Conservation (phyloP, 2,113 vertebrate species). For the Lota lota region DNA sequence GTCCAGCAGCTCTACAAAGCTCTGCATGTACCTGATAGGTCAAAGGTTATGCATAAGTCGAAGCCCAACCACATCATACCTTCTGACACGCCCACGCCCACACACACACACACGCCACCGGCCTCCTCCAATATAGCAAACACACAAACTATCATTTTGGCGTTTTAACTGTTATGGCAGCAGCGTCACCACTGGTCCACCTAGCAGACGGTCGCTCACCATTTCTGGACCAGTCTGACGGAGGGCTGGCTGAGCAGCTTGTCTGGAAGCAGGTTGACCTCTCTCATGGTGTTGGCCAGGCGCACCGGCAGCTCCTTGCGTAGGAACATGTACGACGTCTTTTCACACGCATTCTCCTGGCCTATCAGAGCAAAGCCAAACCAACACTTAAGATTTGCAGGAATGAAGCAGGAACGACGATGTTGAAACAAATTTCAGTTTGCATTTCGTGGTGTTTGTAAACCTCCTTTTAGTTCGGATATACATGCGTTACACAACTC, state of each 20-base stretch:
- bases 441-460: no score
- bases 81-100: neutral
- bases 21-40: conserved; percentile 90
- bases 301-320: conserved; percentile 92
- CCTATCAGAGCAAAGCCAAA: conserved; percentile 61
- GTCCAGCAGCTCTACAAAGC: conserved; percentile 89
- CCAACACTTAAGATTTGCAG: no score
- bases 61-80: neutral
- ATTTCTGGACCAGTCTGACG: conserved; percentile 86
- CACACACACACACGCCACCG: neutral
- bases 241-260: conserved; percentile 89
- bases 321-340: conserved; percentile 94
- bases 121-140: no score
- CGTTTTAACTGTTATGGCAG: no score
- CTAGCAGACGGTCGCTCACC: conserved; percentile 31
- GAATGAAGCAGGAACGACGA: no score
- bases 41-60: conserved; percentile 17
- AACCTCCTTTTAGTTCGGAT: no score
- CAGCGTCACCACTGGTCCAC: no score
- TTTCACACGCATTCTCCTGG: conserved; percentile 92
- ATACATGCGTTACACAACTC: no score
- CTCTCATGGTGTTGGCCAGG: conserved; percentile 93
- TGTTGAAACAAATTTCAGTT: no score
- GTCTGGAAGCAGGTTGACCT: conserved; percentile 90
- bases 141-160: no score